These are phyloP conservation scores for Triplophysa dalaica DNA, from an alignment of 2,113 vertebrate genomes.

Conservation along the genomic window DNA sequence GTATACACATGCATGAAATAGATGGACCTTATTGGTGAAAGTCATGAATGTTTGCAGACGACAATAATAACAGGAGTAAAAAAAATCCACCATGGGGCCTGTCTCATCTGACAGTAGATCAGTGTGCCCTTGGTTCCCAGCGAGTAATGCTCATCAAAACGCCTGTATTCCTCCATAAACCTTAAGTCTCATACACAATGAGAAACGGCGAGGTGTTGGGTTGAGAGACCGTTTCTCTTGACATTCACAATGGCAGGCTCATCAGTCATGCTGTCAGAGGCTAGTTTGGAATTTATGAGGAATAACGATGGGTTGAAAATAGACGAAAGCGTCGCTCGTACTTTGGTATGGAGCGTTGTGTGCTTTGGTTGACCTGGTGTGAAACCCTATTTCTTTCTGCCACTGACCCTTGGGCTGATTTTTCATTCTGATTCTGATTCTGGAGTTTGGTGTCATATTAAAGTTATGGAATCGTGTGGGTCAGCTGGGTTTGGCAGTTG, in stretches of 20 bases:
- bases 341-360: slow-evolving; percentile 55
- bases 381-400: slow-evolving; percentile 62
- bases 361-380: slow-evolving; percentile 62
- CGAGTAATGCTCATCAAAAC: slow-evolving; percentile 73
- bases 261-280: slow-evolving; percentile 82
- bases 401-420: slow-evolving; percentile 70
- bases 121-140: slow-evolving; percentile 74
- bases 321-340: slow-evolving; percentile 62
- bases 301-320: slow-evolving; percentile 78
- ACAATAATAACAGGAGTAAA: background rate
- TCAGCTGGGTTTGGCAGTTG: background rate
- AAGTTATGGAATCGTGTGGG: slow-evolving; percentile 1
- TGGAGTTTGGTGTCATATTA: slow-evolving; percentile 38
- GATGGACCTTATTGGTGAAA: background rate
- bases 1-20: background rate
- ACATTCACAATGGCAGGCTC: slow-evolving; percentile 77
- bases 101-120: slow-evolving; percentile 64
- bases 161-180: slow-evolving; percentile 70
- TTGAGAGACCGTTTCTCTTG: slow-evolving; percentile 77
- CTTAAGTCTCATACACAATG: slow-evolving; percentile 72
- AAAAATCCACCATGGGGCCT: slow-evolving; percentile 36
- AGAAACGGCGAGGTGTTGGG: slow-evolving; percentile 75
- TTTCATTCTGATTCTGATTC: slow-evolving; percentile 58
- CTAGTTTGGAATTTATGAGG: slow-evolving; percentile 79
- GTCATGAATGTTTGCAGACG: background rate